Base-by-base conservation (phyloP, 2,113 vertebrate species). In the Aptenodytes forsteri region DNA sequence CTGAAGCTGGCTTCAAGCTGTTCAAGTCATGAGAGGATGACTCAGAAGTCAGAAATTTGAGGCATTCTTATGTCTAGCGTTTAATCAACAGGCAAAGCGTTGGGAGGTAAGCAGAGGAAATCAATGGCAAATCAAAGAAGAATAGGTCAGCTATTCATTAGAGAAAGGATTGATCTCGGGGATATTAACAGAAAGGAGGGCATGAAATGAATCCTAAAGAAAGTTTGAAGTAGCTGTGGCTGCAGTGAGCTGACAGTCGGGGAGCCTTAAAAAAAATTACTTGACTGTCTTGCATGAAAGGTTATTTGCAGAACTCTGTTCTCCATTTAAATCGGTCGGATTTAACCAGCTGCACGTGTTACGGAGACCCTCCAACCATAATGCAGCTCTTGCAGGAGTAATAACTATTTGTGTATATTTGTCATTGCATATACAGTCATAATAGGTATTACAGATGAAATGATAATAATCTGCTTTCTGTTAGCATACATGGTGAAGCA, bases 41-140 rank as follows among this genome's bases (percentile, higher is more conserved):
- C 96, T 98, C 97, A 98, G 97, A 96, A 98, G 97, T 97, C 94
- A 98, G 95, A 97, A 97, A 98, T 97, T 95, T 87, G 96, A 97
- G 76, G 96, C 93, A 98, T 98, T 97, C 93, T 85, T 93, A 64
- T 89, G 95, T 93, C 94, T 81, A 89, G 85, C 71, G 5, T 97
- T 98, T 96, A 96, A 97, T 96, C 96, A 96, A 95, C 92, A 94
- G 84, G 96, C 95, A 84, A 87, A 96, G 80, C 49, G 0, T 94
- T 79, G 75, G 92, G 93, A 96, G 94, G 92, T 95, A 96, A 96
- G 92, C 29, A 13, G 82, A 88, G 65, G 79, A 96, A 96, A 96
- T 97, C 96, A 96, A 93, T 96, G 95, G 96, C 67, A 92, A 97
- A 96, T 97, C 95, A 97, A 93, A 92, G 90, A 94, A 97, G 93